Conservation (phyloP, 2,113 vertebrate genomes). For the Pachycephala philippinensis region DNA sequence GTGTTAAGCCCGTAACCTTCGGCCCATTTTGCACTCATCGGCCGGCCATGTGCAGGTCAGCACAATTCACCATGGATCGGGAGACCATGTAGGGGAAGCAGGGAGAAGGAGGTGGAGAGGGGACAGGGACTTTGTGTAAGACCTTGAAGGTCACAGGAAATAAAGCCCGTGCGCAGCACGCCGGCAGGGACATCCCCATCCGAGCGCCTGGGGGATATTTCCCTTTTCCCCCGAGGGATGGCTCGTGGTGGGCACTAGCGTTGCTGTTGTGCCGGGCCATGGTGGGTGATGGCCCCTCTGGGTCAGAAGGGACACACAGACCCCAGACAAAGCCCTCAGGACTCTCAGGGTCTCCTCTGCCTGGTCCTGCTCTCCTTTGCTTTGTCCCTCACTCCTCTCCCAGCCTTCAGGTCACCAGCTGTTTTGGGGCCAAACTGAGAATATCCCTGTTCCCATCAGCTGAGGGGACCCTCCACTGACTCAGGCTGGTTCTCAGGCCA, state of each 20-base stretch:
- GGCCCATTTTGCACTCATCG: conserved; percentile 13
- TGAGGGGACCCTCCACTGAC: neutral
- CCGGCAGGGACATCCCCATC: rapidly evolving
- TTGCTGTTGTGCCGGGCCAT: rapidly evolving
- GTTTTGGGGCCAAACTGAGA: neutral
- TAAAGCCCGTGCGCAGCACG: neutral
- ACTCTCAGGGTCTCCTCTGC: neutral
- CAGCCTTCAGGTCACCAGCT: neutral
- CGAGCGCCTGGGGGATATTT: rapidly evolving
- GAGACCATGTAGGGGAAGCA: conserved; percentile 20
- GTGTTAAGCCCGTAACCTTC: conserved; percentile 57
- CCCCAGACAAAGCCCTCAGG: neutral
- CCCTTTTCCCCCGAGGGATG: neutral
- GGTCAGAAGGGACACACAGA: neutral
- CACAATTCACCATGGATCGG: conserved; percentile 32
- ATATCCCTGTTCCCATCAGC: neutral
- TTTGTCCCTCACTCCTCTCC: neutral
- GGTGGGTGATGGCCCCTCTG: neutral
- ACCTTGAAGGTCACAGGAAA: conserved; percentile 13
- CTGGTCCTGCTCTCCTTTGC: neutral
- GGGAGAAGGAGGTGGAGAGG: neutral
- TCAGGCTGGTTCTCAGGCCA: neutral
- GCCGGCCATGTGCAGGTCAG: conserved; percentile 44
- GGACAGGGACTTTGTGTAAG: neutral
- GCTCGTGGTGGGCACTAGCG: rapidly evolving